Percentiles rank a stretch among this genome's conserved stretches.
phyloP scores from a whole-genome alignment of 2,888 invertebrate species.

The Mimas tiliae region DNA sequence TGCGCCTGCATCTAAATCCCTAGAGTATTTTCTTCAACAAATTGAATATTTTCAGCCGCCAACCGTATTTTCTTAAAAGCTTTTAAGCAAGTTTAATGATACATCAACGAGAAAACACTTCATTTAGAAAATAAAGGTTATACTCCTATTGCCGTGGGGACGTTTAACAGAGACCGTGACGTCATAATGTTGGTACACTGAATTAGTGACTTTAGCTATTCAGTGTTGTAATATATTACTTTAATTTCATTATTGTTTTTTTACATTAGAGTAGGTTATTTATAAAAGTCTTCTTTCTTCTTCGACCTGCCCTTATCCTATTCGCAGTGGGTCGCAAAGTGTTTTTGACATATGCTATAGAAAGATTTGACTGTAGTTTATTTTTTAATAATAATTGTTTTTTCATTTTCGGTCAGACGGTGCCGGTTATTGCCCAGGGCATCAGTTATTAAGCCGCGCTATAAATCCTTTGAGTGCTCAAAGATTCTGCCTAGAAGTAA shows the following conservation, averaged over 20 bases:
- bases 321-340: too few relatives aligned
- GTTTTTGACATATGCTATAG: too few relatives aligned
- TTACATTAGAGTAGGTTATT: too few relatives aligned
- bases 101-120: constrained; percentile 11
- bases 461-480: not conserved
- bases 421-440: not conserved
- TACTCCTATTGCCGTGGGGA: not conserved
- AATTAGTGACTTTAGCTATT: not conserved
- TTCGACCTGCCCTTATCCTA: too few relatives aligned
- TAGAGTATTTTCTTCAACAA: constrained; percentile 42
- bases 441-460: not conserved
- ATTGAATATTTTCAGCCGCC: constrained; percentile 41
- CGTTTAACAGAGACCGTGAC: not conserved
- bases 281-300: too few relatives aligned
- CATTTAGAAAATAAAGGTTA: not conserved
- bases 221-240: not conserved
- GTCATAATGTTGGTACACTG: not conserved
- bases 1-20: constrained; percentile 36
- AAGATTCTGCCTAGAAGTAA: not conserved
- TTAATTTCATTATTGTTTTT: not conserved
- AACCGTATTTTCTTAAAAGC: constrained; percentile 21
- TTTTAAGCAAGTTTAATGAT: constrained; percentile 20
- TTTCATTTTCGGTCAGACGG: not conserved
- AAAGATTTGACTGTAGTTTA: too few relatives aligned
- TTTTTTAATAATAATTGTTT: not conserved